Conservation (phyloP, 1,140 invertebrate genomes). For the Akabosia matsudoensis region DNA sequence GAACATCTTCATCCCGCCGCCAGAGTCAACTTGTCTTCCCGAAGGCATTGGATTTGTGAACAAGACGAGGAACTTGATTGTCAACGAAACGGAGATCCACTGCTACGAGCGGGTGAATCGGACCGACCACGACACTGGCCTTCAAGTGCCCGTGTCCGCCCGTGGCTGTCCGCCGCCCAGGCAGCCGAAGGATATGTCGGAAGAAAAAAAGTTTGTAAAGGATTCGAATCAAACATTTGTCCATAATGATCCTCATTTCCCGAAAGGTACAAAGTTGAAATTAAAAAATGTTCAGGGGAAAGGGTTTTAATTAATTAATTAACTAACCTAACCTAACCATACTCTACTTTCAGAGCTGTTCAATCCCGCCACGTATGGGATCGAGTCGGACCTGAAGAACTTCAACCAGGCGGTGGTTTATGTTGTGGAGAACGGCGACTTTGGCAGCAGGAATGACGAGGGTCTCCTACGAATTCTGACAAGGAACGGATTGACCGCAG, state of each 20-base stretch:
- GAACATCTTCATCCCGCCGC: no score
- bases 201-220: background rate
- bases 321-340: no score
- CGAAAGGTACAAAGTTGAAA: no score
- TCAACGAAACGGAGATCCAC: slow-evolving; percentile 12
- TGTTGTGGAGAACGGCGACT: background rate
- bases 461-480: background rate
- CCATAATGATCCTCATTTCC: background rate
- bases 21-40: background rate
- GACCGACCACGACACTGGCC: background rate
- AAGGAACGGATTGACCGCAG: background rate
- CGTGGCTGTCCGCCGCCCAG: background rate
- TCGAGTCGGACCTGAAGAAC: background rate
- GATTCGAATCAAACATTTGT: background rate
- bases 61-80: background rate
- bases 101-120: background rate
- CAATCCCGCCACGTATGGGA: background rate
- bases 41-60: background rate
- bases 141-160: background rate
- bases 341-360: background rate
- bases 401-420: background rate
- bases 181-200: background rate
- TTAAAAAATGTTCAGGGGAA: no score
- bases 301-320: no score
- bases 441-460: background rate